phyloP scores from a whole-genome alignment of 2,113 vertebrate genomes.

The Nanorana parkeri region DNA sequence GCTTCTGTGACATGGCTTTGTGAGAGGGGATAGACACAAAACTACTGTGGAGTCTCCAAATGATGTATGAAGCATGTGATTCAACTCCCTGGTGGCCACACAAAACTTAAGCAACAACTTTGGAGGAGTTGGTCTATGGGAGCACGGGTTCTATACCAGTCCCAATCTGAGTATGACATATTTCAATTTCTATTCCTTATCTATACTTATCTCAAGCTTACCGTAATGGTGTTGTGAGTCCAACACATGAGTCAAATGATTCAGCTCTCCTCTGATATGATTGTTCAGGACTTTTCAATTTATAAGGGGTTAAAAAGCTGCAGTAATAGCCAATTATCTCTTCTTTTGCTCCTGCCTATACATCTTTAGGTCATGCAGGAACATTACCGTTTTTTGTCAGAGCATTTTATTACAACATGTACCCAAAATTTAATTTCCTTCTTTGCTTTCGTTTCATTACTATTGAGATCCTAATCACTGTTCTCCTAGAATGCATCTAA shows the following conservation, averaged over 20 bases:
- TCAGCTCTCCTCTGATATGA: neutral
- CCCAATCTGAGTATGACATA: no score
- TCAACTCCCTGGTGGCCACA: no score
- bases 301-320: conserved; percentile 6
- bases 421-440: conserved; percentile 46
- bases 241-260: neutral
- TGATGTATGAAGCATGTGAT: no score
- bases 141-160: no score
- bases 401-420: conserved; percentile 34
- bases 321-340: conserved; percentile 21
- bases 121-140: no score
- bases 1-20: no score
- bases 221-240: no score
- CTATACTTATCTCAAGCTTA: no score
- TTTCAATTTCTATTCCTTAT: no score
- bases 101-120: no score
- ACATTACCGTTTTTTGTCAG: conserved; percentile 34
- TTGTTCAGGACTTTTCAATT: neutral
- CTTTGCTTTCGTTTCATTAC: conserved; percentile 36
- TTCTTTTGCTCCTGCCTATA: neutral
- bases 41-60: no score
- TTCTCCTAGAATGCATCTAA: conserved; percentile 38
- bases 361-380: conserved; percentile 18
- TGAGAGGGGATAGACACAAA: no score
- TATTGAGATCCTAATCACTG: conserved; percentile 41